Base-by-base conservation (phyloP, 2,113 vertebrate genomes). In the Mesitornis unicolor region DNA sequence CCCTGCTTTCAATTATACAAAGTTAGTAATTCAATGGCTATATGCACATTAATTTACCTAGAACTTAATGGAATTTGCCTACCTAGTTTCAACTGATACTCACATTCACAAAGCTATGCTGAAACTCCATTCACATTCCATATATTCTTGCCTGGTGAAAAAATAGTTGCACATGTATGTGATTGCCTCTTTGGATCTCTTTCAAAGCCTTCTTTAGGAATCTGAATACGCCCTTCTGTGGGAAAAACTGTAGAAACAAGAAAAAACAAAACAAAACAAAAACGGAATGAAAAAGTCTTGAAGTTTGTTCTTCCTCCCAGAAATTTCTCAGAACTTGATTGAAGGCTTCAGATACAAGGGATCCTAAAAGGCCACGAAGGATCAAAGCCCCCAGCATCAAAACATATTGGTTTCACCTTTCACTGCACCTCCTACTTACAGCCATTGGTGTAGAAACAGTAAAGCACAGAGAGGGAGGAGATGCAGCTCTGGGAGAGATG, bases 171-270 rank as follows among this genome's bases (percentile, higher is more conserved):
- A 96, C 95, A 93, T 88, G 95, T 95, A 96, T 96, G 82, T 94
- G 95, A 96, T 85, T 92, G 95, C 85, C 78, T 94, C 74, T 57
- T 84, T 97, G 96, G 96, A 96, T 96, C 65, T 54, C 21, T 94
- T 97, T 96, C 96, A 97, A 97, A 97, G 95, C 61, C 78, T 93
- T 79, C 84, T 91, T 92, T 94, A 89, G 88, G 95, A 95, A 95
- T 96, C 89, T 92, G 93, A 80, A 94, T 40, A 91, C 94, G 38
- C 96, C 94, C 95, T 97, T 96, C 93, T 97, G 89, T 97, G 91
- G 90, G 95, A 95, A 97, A 96, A 96, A 78, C 76, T 92, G 73
- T 51, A 94, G 91, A 92, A 94, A 87, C 38, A 92, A 89, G 87
- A 85, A 95, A 93, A 73, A n/a, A n/a, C n/a, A n/a, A n/a, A n/a